phyloP scores from a whole-genome alignment of 1,140 invertebrate genomes.

The Microplitis demolitor region DNA sequence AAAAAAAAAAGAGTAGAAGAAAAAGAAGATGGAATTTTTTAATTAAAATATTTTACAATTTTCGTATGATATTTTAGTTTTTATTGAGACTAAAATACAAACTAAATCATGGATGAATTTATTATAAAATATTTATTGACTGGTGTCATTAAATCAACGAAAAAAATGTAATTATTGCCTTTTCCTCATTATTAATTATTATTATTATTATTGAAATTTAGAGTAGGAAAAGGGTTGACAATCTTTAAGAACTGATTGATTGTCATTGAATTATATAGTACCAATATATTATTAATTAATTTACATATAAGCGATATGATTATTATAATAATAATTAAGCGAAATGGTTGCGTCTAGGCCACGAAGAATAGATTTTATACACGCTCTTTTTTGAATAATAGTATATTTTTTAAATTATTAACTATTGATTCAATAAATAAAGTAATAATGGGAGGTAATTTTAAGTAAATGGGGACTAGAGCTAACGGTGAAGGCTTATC shows the following conservation, averaged over 20 bases:
- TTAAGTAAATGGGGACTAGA: neutral
- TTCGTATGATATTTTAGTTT: too few relatives aligned
- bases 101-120: neutral
- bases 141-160: too few relatives aligned
- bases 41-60: too few relatives aligned
- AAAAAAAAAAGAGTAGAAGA: neutral
- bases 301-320: too few relatives aligned
- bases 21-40: neutral
- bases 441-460: conserved; percentile 4
- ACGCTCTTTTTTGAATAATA: conserved; percentile 47
- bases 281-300: too few relatives aligned
- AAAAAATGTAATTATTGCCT: neutral
- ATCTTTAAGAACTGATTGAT: too few relatives aligned
- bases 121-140: neutral
- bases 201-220: neutral
- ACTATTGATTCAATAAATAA: conserved; percentile 27
- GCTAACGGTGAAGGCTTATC: neutral
- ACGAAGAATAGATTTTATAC: conserved; percentile 51
- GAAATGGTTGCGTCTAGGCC: conserved; percentile 35
- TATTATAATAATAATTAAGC: conserved; percentile 25
- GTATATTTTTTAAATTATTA: conserved; percentile 46
- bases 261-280: too few relatives aligned
- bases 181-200: too few relatives aligned
- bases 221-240: neutral
- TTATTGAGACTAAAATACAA: too few relatives aligned